Conservation (phyloP, 2,797 vertebrate genomes). For the Schizopygopsis pylzovi region DNA sequence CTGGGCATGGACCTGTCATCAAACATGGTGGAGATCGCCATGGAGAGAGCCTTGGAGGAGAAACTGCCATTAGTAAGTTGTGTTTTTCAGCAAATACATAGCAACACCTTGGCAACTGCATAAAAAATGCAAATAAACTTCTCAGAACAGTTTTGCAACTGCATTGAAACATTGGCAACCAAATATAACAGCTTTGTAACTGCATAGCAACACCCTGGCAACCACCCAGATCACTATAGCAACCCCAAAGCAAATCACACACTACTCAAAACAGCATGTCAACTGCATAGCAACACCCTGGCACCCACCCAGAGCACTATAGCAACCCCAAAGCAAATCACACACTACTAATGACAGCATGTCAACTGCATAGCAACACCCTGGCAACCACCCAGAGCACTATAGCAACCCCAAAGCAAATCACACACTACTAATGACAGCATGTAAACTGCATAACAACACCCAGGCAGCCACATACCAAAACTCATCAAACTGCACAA, state of each 20-base stretch:
- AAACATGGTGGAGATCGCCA: slow-evolving; percentile 87
- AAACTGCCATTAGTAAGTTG: slow-evolving; percentile 73
- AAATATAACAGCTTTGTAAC: neutral
- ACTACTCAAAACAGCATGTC: neutral
- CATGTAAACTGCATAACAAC: no score
- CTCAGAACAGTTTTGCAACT: no score
- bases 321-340: neutral
- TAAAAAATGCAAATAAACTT: no score
- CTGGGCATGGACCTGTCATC: slow-evolving; percentile 85
- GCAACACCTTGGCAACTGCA: neutral
- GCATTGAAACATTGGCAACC: no score
- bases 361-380: neutral
- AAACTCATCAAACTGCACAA: neutral
- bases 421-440: no score
- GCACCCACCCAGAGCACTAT: neutral
- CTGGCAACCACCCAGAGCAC: no score
- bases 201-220: neutral
- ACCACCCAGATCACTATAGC: neutral
- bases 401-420: no score
- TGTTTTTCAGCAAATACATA: neutral
- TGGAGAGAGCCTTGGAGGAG: slow-evolving; percentile 78
- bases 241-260: neutral
- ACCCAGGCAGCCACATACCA: neutral
- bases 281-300: neutral
- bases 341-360: neutral